Conservation (phyloP, 2,888 invertebrate genomes). For the Nebria brevicollis region DNA sequence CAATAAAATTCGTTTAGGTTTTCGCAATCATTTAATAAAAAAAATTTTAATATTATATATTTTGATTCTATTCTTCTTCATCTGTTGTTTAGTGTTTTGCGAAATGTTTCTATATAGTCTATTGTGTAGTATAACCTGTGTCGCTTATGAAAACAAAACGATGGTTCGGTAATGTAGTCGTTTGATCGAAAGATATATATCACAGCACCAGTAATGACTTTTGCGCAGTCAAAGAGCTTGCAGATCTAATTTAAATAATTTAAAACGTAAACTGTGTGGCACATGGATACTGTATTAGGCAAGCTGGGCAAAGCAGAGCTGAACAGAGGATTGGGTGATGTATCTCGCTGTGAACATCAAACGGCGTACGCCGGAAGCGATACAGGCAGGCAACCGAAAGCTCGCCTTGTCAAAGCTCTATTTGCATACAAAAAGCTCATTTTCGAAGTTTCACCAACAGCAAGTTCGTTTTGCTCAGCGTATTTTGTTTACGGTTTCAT, state of each 20-base stretch:
- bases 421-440: conserved; percentile 46
- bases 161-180: conserved; percentile 11
- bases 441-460: conserved; percentile 35
- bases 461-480: not conserved
- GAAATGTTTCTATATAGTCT: too few species aligned
- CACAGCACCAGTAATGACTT: conserved; percentile 50
- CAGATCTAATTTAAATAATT: conserved; percentile 52
- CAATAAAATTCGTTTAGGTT: too few species aligned
- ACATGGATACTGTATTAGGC: not conserved
- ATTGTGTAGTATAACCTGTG: too few species aligned
- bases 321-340: not conserved
- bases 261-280: conserved; percentile 45
- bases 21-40: too few species aligned
- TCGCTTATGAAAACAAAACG: not conserved
- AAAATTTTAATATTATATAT: too few species aligned
- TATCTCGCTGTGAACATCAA: conserved; percentile 31
- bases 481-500: conserved; percentile 5
- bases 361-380: conserved; percentile 38
- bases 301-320: not conserved
- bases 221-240: conserved; percentile 51
- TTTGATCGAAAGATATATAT: conserved; percentile 51
- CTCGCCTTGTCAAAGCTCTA: conserved; percentile 45
- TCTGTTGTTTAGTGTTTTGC: too few species aligned
- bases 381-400: conserved; percentile 39
- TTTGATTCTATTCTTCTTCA: too few species aligned